A percentile compares a stretch with the other conserved stretches of the same genome.
phyloP scores from a whole-genome alignment of 2,888 invertebrate genomes.

The Drosophila yooni region DNA sequence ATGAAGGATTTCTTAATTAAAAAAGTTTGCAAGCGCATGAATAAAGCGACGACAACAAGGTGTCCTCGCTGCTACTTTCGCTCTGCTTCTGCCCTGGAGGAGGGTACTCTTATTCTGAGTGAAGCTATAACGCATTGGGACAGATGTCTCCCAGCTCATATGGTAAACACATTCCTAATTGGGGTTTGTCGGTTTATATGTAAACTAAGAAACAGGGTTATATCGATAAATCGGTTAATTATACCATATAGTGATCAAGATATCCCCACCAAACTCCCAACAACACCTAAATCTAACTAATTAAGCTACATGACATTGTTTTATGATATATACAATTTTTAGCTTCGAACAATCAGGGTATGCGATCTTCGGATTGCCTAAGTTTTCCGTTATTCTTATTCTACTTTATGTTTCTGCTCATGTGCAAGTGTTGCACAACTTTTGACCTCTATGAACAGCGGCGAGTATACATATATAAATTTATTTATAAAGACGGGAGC shows the following conservation, averaged over 20 bases:
- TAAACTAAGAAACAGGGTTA: not conserved
- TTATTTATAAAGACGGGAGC: not conserved
- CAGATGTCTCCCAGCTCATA: not conserved
- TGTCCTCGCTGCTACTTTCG: conserved; percentile 2
- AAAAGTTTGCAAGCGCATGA: conserved; percentile 61
- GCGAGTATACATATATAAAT: not conserved
- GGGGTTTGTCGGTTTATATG: not conserved
- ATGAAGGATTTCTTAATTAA: conserved; percentile 68
- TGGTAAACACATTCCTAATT: not conserved
- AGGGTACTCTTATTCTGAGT: not conserved
- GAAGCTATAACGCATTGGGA: too few relatives aligned
- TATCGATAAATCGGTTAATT: not conserved
- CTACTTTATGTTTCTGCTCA: not conserved
- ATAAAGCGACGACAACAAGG: conserved; percentile 34
- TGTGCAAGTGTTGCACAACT: conserved; percentile 11
- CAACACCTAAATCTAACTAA: not conserved
- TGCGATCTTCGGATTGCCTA: not conserved
- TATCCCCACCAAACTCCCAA: not conserved
- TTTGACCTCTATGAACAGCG: conserved; percentile 33
- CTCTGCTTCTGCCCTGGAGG: not conserved
- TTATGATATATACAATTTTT: not conserved
- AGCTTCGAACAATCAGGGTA: not conserved
- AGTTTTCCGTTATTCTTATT: not conserved
- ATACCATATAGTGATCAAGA: not conserved
- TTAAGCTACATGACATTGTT: not conserved